phyloP scores from a whole-genome alignment of 2,113 vertebrate genomes.

The Copsychus sechellarum region DNA sequence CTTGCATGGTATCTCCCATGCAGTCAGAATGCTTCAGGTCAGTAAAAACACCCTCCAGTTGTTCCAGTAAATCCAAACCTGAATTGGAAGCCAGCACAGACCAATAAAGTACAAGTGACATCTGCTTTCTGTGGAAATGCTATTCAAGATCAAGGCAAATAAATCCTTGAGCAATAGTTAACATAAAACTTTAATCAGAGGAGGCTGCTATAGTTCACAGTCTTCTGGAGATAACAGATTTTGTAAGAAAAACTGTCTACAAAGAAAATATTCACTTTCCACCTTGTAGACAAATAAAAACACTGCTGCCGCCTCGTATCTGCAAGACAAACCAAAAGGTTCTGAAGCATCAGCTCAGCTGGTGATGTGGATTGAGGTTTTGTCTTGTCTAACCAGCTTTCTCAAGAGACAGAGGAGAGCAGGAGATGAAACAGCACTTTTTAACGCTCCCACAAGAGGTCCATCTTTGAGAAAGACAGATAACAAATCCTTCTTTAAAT shows the following conservation, averaged over 20 bases:
- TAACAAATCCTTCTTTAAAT: accelerated
- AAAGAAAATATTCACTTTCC: not conserved
- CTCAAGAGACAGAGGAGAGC: not conserved
- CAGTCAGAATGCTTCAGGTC: not conserved
- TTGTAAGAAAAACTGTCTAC: not conserved
- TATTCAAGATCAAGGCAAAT: not conserved
- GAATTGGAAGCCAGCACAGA: not conserved
- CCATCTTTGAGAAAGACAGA: not conserved
- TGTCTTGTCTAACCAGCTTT: not conserved
- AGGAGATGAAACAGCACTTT: not conserved
- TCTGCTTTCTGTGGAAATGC: not conserved
- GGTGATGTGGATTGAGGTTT: not conserved
- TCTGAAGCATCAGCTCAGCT: not conserved
- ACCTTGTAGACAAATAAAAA: not conserved
- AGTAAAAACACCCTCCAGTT: not conserved
- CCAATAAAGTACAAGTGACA: not conserved
- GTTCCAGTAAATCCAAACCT: not conserved
- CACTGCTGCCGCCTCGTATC: not conserved
- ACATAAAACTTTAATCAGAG: not conserved
- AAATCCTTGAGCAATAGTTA: not conserved
- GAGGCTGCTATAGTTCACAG: not conserved
- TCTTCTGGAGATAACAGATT: not conserved
- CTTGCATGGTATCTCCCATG: not conserved
- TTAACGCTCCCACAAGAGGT: not conserved
- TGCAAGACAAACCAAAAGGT: not conserved